These are phyloP conservation scores for Tachina lurida DNA, from an alignment of 2,888 invertebrate genomes.

Conservation along the genomic window DNA sequence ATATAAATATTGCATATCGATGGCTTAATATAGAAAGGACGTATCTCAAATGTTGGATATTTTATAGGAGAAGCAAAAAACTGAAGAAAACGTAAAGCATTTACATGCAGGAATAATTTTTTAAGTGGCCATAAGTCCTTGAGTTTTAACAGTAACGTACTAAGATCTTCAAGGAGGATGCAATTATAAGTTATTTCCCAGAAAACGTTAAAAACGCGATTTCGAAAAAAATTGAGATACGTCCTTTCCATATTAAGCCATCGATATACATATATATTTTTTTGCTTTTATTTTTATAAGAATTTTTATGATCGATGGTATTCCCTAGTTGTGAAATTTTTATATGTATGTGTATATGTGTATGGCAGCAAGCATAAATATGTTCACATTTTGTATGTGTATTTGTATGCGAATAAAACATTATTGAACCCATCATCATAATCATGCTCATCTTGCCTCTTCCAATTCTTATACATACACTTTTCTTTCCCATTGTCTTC, in stretches of 20 bases:
- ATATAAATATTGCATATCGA: slow-evolving; percentile 8
- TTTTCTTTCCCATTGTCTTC: background rate
- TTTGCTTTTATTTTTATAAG: slow-evolving; percentile 75
- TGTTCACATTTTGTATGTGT: slow-evolving; percentile 19
- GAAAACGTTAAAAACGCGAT: too few relatives aligned
- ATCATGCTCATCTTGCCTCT: slow-evolving; percentile 62
- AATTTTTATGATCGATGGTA: slow-evolving; percentile 82
- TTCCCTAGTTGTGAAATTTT: slow-evolving; percentile 78
- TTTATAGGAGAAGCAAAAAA: too few relatives aligned
- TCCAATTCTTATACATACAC: background rate
- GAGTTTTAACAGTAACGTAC: too few relatives aligned
- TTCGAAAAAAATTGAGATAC: too few relatives aligned
- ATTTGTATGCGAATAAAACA: slow-evolving; percentile 58
- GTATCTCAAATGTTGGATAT: too few relatives aligned
- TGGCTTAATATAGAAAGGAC: too few relatives aligned
- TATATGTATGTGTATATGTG: background rate
- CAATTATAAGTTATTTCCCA: too few relatives aligned
- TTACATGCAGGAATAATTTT: too few relatives aligned
- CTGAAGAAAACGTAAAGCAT: too few relatives aligned
- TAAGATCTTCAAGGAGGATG: too few relatives aligned
- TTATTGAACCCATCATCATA: slow-evolving; percentile 69
- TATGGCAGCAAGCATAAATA: background rate
- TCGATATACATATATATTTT: slow-evolving; percentile 73
- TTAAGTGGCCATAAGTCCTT: too few relatives aligned
- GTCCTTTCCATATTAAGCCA: too few relatives aligned